Conservation (phyloP, 2,113 vertebrate genomes). For the Onychostruthus taczanowskii region DNA sequence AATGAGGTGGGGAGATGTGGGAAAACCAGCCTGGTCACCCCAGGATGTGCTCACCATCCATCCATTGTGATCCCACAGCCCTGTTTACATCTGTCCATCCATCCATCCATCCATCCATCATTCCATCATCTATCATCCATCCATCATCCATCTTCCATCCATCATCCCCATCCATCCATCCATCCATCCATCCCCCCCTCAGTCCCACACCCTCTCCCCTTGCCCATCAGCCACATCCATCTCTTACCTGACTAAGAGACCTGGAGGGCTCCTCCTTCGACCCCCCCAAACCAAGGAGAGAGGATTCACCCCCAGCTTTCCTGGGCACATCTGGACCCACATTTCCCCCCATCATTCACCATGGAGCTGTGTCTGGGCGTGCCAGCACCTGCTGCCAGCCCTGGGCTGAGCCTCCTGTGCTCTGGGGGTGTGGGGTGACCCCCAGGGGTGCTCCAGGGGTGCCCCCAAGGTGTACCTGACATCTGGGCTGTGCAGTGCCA, state of each 20-base stretch:
- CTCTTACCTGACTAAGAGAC: too few relatives aligned
- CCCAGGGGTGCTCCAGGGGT: not conserved
- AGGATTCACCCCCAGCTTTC: too few relatives aligned
- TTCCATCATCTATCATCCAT: too few relatives aligned
- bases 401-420: not conserved
- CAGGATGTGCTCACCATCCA: not conserved
- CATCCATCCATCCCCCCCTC: too few relatives aligned
- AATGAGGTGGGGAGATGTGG: not conserved
- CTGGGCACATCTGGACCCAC: too few relatives aligned
- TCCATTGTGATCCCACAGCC: not conserved
- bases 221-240: too few relatives aligned
- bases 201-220: too few relatives aligned
- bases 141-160: not conserved
- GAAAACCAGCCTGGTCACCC: not conserved
- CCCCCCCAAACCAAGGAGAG: too few relatives aligned
- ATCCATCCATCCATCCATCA: not conserved
- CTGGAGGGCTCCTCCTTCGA: too few relatives aligned
- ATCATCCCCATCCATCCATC: too few relatives aligned
- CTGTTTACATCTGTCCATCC: not conserved
- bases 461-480: too few relatives aligned
- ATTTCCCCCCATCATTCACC: not conserved
- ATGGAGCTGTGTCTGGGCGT: accelerated
- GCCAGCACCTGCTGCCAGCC: accelerated
- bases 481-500: conserved; percentile 82
- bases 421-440: not conserved